Percentiles rank a stretch among this genome's conserved stretches.
Conservation (phyloP, 2,888 invertebrate species). For the Drosophila stalkeri region DNA sequence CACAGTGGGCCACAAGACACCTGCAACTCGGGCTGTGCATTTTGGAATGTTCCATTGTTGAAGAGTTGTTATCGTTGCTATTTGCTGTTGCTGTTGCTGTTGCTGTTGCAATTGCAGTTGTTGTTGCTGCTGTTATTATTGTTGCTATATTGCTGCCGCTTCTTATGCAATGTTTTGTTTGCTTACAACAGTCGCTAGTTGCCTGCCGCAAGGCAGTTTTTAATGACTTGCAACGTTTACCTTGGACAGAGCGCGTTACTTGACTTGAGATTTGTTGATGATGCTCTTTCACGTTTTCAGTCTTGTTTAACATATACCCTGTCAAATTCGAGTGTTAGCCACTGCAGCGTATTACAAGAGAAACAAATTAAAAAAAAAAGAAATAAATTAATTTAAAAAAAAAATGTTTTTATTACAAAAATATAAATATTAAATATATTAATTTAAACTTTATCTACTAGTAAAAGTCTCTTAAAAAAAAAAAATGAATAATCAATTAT, state of each 20-base stretch:
- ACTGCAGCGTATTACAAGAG: neutral
- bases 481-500: too few relatives aligned
- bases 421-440: too few relatives aligned
- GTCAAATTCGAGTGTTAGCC: neutral
- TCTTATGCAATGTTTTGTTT: slow-evolving; percentile 45
- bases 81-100: slow-evolving; percentile 40
- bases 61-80: slow-evolving; percentile 59
- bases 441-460: too few relatives aligned
- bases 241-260: slow-evolving; percentile 50
- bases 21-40: slow-evolving; percentile 31
- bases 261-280: slow-evolving; percentile 62
- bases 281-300: slow-evolving; percentile 7
- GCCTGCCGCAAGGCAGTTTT: slow-evolving; percentile 68
- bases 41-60: slow-evolving; percentile 67
- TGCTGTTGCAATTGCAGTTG: slow-evolving; percentile 17
- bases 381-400: too few relatives aligned
- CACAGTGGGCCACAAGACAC: slow-evolving; percentile 15
- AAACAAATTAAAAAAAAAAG: neutral
- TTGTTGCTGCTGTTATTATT: slow-evolving; percentile 28
- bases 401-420: too few relatives aligned
- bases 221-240: slow-evolving; percentile 75
- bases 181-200: slow-evolving; percentile 48
- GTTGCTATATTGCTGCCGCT: slow-evolving; percentile 38
- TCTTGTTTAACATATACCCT: slow-evolving; percentile 32
- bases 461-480: too few relatives aligned